These are phyloP conservation scores for Carassius gibelio DNA, from an alignment of 2,113 vertebrate species.

Conservation along the genomic window DNA sequence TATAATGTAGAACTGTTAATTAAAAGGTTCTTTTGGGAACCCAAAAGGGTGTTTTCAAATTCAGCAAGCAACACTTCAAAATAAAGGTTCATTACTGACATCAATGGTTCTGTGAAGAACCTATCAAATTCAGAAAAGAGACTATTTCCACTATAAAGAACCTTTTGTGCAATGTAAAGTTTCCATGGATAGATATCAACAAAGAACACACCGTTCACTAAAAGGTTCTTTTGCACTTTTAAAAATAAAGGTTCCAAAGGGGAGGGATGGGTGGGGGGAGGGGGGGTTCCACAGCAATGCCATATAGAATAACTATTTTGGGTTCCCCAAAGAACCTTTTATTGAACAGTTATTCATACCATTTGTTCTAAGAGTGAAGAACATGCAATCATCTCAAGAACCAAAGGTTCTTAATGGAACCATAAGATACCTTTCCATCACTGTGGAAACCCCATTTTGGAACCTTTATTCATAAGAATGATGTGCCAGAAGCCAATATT, in stretches of 20 bases:
- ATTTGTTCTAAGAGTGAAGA: no score
- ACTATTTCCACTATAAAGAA: neutral
- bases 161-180: slow-evolving; percentile 13
- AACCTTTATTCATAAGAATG: neutral
- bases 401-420: neutral
- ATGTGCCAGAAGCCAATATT: slow-evolving; percentile 68
- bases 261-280: no score
- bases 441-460: neutral
- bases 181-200: slow-evolving; percentile 23
- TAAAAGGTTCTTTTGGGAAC: neutral
- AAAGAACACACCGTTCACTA: neutral
- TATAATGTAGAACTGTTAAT: no score
- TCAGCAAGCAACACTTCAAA: no score
- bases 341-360: no score
- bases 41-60: no score
- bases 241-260: no score
- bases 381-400: no score
- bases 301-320: no score
- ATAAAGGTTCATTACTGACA: neutral
- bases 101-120: neutral
- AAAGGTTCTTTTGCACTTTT: neutral
- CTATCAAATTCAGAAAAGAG: neutral
- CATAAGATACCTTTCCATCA: neutral
- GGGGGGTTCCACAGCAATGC: no score
- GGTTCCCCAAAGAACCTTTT: no score